phyloP scores from a whole-genome alignment of 2,888 invertebrate genomes.

The Acanthoscelides obtectus region DNA sequence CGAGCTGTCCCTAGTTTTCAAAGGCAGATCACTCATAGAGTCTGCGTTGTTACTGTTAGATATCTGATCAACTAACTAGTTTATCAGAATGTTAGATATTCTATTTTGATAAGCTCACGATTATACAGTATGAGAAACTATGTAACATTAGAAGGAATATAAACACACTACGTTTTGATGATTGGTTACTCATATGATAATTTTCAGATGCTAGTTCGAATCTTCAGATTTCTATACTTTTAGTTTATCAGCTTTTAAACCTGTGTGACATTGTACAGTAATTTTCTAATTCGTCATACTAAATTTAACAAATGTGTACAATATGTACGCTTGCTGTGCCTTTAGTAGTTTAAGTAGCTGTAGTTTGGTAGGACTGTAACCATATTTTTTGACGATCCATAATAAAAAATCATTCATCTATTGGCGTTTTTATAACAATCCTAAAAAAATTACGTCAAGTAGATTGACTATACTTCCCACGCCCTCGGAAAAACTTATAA shows the following conservation, averaged over 20 bases:
- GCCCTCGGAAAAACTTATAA: not conserved
- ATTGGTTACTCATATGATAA: not conserved
- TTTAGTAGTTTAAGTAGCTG: conserved; percentile 41
- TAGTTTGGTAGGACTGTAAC: conserved; percentile 44
- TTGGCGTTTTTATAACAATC: not conserved
- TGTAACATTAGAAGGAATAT: not conserved
- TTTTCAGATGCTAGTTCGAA: conserved; percentile 2
- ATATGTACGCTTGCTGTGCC: conserved; percentile 49
- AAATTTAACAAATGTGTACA: conserved; percentile 41
- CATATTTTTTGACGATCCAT: conserved; percentile 42
- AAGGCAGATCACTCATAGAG: not conserved
- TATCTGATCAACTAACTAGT: not conserved
- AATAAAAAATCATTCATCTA: conserved; percentile 23
- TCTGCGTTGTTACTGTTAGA: not conserved
- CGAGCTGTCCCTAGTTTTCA: not conserved
- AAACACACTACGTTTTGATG: not conserved
- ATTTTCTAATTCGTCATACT: conserved; percentile 25
- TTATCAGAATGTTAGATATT: not conserved
- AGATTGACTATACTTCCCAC: too few species aligned
- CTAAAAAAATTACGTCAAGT: too few species aligned
- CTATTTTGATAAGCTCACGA: not conserved
- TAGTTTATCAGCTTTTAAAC: conserved; percentile 18
- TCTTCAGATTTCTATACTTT: conserved; percentile 5
- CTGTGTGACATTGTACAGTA: conserved; percentile 32
- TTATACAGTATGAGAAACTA: not conserved